Evolutionary conservation across 2,113 vertebrate species (phyloP).

Genomic region (Istiophorus platypterus): DNA sequence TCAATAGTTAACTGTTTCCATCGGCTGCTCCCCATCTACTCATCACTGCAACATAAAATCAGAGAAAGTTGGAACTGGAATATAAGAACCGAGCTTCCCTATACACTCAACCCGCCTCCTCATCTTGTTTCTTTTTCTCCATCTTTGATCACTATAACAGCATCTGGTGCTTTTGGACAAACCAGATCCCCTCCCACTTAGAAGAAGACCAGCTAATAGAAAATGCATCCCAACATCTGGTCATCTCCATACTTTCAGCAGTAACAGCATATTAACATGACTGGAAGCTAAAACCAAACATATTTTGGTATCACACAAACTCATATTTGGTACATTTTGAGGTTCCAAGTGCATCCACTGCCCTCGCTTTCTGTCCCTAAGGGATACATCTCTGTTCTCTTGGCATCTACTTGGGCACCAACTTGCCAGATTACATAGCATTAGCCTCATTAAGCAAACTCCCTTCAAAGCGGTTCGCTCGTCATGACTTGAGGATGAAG

Average conservation of each 20-base stretch:
- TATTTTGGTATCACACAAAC: constrained; percentile 6
- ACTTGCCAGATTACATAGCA: constrained; percentile 58
- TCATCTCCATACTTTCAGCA: constrained; percentile 14
- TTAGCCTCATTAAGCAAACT: constrained; percentile 64
- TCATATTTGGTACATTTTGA: constrained; percentile 36
- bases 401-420: constrained; percentile 43
- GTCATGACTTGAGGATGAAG: constrained; percentile 47
- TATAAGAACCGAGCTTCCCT: constrained; percentile 25
- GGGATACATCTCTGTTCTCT: constrained; percentile 32
- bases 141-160: constrained; percentile 63
- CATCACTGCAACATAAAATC: constrained; percentile 23
- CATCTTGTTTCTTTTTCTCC: constrained; percentile 30
- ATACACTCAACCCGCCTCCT: constrained; percentile 11
- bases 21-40: neutral
- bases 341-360: constrained; percentile 41
- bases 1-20: neutral
- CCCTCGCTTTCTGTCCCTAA: constrained; percentile 8
- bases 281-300: constrained; percentile 40
- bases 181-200: constrained; percentile 44
- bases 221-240: constrained; percentile 62
- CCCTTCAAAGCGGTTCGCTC: constrained; percentile 61
- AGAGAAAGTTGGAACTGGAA: neutral
- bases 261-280: constrained; percentile 14
- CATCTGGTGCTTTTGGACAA: constrained; percentile 53
- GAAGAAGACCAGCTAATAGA: constrained; percentile 51